These are phyloP conservation scores for Trypoxylus dichotomus DNA, from an alignment of 1,140 invertebrate species.

Conservation along the genomic window DNA sequence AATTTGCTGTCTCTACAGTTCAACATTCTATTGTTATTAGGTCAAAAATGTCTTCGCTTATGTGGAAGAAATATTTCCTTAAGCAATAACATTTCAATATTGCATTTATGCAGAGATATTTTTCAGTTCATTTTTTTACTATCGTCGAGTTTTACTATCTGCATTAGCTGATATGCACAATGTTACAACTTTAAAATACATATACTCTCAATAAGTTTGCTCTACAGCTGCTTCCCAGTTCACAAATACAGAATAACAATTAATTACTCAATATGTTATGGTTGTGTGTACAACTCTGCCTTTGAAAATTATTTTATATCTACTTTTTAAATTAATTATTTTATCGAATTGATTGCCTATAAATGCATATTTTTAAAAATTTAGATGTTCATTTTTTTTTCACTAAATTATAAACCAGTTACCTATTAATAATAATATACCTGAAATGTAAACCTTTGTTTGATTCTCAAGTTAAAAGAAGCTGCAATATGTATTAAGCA, in stretches of 20 bases:
- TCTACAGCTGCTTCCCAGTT: neutral
- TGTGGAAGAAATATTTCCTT: neutral
- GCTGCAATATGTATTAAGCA: no score
- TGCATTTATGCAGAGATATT: neutral
- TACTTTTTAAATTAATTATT: neutral
- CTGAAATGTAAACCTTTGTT: neutral
- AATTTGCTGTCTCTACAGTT: slow-evolving; percentile 48
- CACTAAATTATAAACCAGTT: neutral
- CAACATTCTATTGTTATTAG: slow-evolving; percentile 7
- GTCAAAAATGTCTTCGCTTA: neutral
- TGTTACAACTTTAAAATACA: neutral
- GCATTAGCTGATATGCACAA: slow-evolving; percentile 10
- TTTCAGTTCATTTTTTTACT: neutral
- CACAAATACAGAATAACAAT: neutral
- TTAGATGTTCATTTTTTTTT: slow-evolving; percentile 5
- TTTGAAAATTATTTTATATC: slow-evolving; percentile 14
- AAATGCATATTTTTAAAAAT: neutral
- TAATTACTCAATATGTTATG: neutral
- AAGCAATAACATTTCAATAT: neutral
- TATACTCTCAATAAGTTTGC: neutral
- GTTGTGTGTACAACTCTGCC: neutral
- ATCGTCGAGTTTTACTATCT: neutral
- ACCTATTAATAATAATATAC: slow-evolving; percentile 11
- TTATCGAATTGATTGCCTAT: neutral
- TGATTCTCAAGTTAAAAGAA: no score